Conservation (phyloP, 2,797 vertebrate genomes). For the Schizopygopsis malacanthus region DNA sequence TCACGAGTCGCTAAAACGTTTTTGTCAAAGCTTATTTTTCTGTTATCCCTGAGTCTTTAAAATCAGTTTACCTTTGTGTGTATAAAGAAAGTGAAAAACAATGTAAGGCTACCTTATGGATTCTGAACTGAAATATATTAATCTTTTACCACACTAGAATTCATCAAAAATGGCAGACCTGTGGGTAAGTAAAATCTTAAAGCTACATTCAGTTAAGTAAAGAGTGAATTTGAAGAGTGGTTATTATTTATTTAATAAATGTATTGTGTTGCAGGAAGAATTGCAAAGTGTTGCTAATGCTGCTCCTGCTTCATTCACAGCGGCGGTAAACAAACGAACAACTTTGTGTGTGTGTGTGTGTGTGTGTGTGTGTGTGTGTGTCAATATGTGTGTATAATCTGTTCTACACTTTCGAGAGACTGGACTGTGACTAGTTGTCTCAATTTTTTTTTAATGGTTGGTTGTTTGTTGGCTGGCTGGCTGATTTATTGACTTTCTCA, state of each 20-base stretch:
- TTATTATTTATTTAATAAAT: neutral
- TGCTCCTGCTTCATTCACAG: slow-evolving; percentile 44
- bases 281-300: slow-evolving; percentile 63
- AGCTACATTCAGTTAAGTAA: neutral
- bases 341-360: too few relatives aligned
- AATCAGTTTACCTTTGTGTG: neutral
- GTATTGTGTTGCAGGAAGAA: slow-evolving; percentile 64
- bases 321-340: slow-evolving; percentile 52
- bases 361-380: too few relatives aligned
- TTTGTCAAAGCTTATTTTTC: neutral
- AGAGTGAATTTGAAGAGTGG: neutral
- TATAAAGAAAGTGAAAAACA: neutral
- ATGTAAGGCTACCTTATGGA: neutral
- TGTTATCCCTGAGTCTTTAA: neutral
- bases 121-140: neutral
- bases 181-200: slow-evolving; percentile 64
- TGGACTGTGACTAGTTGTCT: neutral
- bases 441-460: neutral
- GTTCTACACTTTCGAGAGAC: neutral
- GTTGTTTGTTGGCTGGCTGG: too few relatives aligned
- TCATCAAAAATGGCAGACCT: slow-evolving; percentile 59
- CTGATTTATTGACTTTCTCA: neutral
- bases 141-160: neutral
- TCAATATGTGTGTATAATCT: too few relatives aligned
- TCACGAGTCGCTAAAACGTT: neutral